Percentiles rank a stretch among this genome's conserved stretches.
phyloP scores from a whole-genome alignment of 37 sponge, comb jelly and placozoan species.

The Cliona cf. orientalis region DNA sequence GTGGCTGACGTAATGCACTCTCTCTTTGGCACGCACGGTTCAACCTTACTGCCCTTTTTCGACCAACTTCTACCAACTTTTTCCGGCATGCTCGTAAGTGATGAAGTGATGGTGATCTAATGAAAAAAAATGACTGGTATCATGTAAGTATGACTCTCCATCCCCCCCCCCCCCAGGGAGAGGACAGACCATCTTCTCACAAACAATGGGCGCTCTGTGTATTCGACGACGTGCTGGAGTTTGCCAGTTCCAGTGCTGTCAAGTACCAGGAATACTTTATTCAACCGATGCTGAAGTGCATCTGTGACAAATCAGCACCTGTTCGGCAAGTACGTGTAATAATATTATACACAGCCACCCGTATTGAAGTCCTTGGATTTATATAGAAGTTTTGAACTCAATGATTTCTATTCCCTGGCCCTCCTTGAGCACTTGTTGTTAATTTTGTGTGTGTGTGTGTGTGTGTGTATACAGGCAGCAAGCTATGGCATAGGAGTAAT shows the following conservation, averaged over 20 bases:
- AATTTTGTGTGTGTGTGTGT: background rate
- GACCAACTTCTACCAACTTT: constrained; percentile 84
- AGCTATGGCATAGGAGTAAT: constrained; percentile 93
- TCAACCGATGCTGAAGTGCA: constrained; percentile 81
- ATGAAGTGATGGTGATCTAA: background rate
- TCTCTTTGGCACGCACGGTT: constrained; percentile 86
- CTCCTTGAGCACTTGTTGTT: no score
- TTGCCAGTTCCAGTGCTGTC: constrained; percentile 80
- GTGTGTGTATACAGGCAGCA: constrained; percentile 72
- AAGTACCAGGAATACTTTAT: constrained; percentile 93
- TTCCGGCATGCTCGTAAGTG: constrained; percentile 81
- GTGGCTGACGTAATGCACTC: constrained; percentile 93
- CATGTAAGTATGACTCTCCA: background rate
- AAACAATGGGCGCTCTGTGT: constrained; percentile 94
- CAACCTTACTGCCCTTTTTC: constrained; percentile 83
- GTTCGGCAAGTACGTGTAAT: constrained; percentile 81
- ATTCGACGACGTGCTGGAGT: constrained; percentile 98
- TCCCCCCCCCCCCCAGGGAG: constrained; percentile 59
- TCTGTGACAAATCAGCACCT: constrained; percentile 75
- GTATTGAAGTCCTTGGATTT: no score
- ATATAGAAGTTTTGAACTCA: no score
- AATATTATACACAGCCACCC: no score
- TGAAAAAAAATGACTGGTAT: background rate
- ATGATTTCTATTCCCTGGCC: no score
- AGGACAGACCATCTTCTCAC: constrained; percentile 73